Evolutionary conservation across 2,113 vertebrate genomes (phyloP).

Genomic region (Proterorhinus semilunaris): DNA sequence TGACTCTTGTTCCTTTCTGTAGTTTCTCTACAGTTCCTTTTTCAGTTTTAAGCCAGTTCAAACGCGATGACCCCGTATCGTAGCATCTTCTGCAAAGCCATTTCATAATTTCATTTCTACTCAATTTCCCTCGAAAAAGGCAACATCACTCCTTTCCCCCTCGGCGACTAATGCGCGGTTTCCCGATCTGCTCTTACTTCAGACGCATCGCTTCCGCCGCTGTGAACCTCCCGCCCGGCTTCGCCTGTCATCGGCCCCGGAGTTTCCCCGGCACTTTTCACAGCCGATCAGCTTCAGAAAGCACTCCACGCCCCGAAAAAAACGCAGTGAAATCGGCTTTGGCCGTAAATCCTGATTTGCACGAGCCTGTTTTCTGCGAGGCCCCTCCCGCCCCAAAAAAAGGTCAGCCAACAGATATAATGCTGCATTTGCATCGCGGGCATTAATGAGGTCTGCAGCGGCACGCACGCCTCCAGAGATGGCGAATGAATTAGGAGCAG

Average conservation of each 20-base stretch:
- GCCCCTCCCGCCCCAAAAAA: not conserved
- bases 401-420: conserved; percentile 15
- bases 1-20: no score
- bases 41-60: no score
- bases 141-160: not conserved
- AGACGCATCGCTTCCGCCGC: not conserved
- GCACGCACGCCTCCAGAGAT: not conserved
- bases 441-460: conserved; percentile 8
- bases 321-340: not conserved
- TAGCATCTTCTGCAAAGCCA: no score
- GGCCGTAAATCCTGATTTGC: conserved; percentile 15
- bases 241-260: not conserved
- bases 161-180: not conserved
- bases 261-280: conserved; percentile 3
- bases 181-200: not conserved
- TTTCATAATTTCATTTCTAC: not conserved
- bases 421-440: not conserved
- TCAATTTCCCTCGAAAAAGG: no score
- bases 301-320: not conserved
- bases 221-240: not conserved
- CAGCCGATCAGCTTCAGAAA: conserved; percentile 4
- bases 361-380: not conserved
- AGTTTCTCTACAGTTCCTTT: no score
- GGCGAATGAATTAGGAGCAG: conserved; percentile 8
- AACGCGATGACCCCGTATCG: no score